Evolutionary conservation across 2,797 vertebrate genomes (phyloP), one percentile per base, ranked within the genome.

Genomic region (Phoeniculus purpureus): DNA sequence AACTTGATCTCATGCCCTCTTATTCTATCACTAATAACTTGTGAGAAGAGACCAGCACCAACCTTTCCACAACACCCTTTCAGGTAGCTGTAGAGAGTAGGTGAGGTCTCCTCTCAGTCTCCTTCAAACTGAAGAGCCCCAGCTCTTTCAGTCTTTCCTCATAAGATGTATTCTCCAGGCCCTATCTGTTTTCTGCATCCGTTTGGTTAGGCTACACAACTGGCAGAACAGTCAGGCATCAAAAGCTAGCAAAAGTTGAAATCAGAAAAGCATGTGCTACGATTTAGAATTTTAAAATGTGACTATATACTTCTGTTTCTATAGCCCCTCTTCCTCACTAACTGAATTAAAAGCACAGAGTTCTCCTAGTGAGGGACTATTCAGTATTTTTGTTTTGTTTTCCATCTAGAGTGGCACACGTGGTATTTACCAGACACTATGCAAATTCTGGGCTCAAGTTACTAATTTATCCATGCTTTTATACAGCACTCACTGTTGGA

Each of bases 311-410:
- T 72, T 19, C 26, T 89, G 54, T 61, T 84, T 64, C 43, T 20
- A 25, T 1, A 61, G 56, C 21, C 79, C 15, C 15, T 77, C 76
- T 47, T 80, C 40, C 47, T 90, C 75, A 65, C 66, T 60, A 91
- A 62, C 67, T 27, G 61, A 86, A 84, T 71, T 54, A 89, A 85
- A 86, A 88, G 72, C 72, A 74, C 27, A 72, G 72, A 59, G 78
- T 77, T 82, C 68, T 81, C 75, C 75, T 82, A 76, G 90, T 51
- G 58, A 94, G 50, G 23, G 37, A 40, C 13, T 55, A 59, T 32
- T 64, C 32, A 61, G 27, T 54, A 61, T 67, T 93, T 73, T 66
- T 55, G 47, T 31, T 72, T 73, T 74, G 32, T 89, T 85, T 86
- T 64, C 32, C 20, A 31, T 29, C 73, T 62, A 10, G 25, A 75